These are phyloP conservation scores for Gila orcuttii DNA, from an alignment of 2,113 vertebrate species.

Conservation along the genomic window DNA sequence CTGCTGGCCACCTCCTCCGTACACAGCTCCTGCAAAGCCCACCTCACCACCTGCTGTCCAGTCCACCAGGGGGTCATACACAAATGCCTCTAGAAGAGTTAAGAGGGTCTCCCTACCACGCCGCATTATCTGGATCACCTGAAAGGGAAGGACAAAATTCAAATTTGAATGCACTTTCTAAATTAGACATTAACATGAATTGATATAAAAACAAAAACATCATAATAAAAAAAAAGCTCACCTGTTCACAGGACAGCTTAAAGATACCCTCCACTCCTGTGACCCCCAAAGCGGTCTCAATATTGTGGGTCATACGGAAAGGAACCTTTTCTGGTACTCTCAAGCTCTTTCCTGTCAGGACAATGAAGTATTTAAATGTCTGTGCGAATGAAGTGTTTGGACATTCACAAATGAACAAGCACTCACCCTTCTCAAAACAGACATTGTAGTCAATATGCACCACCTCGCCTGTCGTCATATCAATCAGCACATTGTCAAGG, in stretches of 20 bases:
- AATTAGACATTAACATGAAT: neutral
- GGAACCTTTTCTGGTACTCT: constrained; percentile 98
- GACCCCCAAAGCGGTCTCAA: constrained; percentile 93
- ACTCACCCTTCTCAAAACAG: constrained; percentile 98
- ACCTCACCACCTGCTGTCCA: constrained; percentile 98
- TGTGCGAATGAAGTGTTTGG: neutral
- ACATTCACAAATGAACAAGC: neutral
- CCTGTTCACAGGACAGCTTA: constrained; percentile 97
- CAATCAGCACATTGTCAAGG: constrained; percentile 97
- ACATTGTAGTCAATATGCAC: constrained; percentile 99
- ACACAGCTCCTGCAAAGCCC: constrained; percentile 96
- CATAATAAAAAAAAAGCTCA: constrained; percentile 51
- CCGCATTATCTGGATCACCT: constrained; percentile 98
- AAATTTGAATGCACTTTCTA: neutral
- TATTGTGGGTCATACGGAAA: constrained; percentile 98
- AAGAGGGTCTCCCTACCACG: constrained; percentile 94
- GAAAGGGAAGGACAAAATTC: neutral
- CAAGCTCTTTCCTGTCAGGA: constrained; percentile 88
- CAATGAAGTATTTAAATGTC: neutral
- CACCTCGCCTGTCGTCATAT: constrained; percentile 98
- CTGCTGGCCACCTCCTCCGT: constrained; percentile 96
- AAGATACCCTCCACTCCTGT: constrained; percentile 98
- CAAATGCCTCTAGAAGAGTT: constrained; percentile 94
- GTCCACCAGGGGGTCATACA: constrained; percentile 97
- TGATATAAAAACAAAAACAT: fast-evolving